Conservation (phyloP, 2,797 vertebrate species). For the Pangasius mekongensis region DNA sequence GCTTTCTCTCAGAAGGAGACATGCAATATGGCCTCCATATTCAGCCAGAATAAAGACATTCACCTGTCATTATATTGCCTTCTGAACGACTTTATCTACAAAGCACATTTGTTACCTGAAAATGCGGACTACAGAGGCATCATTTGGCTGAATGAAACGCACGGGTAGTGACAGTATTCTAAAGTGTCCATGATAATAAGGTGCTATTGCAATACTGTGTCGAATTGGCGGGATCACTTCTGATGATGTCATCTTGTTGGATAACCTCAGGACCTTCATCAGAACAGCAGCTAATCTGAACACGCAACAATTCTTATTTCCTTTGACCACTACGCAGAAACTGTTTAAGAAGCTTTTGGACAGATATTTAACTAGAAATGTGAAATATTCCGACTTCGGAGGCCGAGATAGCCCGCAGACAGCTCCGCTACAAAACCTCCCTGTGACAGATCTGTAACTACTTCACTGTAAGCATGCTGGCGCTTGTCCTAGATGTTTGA, state of each 20-base stretch:
- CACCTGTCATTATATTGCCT: not conserved
- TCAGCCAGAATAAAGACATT: not conserved
- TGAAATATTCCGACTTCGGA: not conserved
- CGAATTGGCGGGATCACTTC: not conserved
- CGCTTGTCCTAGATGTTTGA: conserved; percentile 37
- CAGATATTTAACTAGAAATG: conserved; percentile 9
- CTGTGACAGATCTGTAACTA: conserved; percentile 38
- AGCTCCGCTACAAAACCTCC: conserved; percentile 15
- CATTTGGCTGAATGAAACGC: not conserved
- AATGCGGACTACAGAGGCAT: not conserved
- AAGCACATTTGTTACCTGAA: not conserved
- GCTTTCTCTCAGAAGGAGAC: not conserved
- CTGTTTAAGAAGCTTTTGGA: not conserved
- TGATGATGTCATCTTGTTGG: not conserved
- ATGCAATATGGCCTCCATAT: not conserved
- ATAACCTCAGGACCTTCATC: not conserved
- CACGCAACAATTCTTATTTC: not conserved
- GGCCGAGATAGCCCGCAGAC: conserved; percentile 26
- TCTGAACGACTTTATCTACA: not conserved
- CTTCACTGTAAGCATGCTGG: conserved; percentile 38
- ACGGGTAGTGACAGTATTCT: not conserved
- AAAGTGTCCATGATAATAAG: not conserved
- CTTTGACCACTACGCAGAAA: not conserved
- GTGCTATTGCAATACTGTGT: not conserved
- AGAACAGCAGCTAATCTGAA: not conserved